Base-by-base conservation (phyloP, 2,113 vertebrate species). In the Narcine bancroftii region DNA sequence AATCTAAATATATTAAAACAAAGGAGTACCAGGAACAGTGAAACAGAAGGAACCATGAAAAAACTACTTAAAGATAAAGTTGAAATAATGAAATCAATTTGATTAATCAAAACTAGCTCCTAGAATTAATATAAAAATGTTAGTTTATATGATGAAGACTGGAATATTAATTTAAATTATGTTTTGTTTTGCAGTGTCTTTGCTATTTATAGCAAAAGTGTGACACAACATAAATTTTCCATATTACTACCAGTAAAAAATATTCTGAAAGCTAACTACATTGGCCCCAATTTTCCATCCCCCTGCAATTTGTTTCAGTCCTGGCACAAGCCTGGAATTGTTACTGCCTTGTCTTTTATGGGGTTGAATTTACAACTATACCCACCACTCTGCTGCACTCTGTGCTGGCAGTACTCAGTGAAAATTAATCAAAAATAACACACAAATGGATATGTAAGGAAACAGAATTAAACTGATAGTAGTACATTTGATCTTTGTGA, bases 311-410 rank as follows among this genome's bases (percentile, higher is more conserved):
- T 19, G 53, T 60, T 87, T 60, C 53, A 60, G 63, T 87, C 33
- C 56, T 60, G 53, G 53, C 33, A 87, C 53, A 87, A 87, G n/a
- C 83, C 19, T 36, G 33, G 53, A 15, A 53, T 4, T 60, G 36
- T 81, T 26, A 50, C 45, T 81, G 45, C 19, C 26, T 45, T 60
- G 50, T 60, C 33, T 87, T 53, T 36, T 53, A 87, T 53, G 36
- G 36, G 83, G 53, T 60, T 60, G 56, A 87, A 87, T 87, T 60
- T 87, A n/a, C 26, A n/a, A 83, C 47, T 50, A 81, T 81, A 50
- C 53, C 2, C 60, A 29, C 81, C 0, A 60, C 42, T 87, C 50
- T n/a, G 83, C 29, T 56, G 47, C 33, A 36, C 29, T 36, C 53
- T 63, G 56, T 87, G 53, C 33, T 87, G 29, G 0, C 53, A 87